These are phyloP conservation scores for Python bivittatus DNA, from an alignment of 2,113 vertebrate genomes.

Conservation along the genomic window DNA sequence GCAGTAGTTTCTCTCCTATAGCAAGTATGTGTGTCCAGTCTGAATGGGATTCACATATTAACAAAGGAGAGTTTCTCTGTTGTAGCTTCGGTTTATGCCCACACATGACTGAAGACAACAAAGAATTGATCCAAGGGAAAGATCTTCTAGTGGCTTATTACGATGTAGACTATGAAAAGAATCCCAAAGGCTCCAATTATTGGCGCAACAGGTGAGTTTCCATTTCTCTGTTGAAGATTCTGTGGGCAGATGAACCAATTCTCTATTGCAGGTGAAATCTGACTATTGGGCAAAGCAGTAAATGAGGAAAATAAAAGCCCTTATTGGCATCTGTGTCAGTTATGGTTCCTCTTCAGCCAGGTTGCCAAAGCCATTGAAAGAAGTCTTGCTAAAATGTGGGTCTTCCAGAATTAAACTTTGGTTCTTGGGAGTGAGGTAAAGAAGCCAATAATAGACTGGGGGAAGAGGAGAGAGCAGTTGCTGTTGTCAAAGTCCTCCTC, in stretches of 20 bases:
- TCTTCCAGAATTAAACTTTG: neutral
- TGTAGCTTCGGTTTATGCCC: conserved; percentile 94
- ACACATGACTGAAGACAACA: conserved; percentile 97
- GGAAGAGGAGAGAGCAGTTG: neutral
- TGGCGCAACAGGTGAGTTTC: conserved; percentile 93
- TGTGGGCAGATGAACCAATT: neutral
- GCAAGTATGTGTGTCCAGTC: neutral
- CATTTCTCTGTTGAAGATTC: neutral
- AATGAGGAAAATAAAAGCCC: neutral
- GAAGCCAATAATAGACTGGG: neutral
- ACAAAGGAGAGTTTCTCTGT: neutral
- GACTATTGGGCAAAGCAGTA: neutral
- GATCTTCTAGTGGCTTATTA: conserved; percentile 94
- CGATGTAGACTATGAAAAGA: conserved; percentile 95
- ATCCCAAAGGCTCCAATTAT: conserved; percentile 97
- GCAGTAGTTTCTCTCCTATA: neutral
- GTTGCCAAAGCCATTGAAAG: neutral
- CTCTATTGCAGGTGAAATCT: neutral
- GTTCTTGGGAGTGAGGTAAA: neutral
- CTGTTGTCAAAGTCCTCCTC: neutral
- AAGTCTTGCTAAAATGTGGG: neutral
- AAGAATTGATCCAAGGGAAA: conserved; percentile 90
- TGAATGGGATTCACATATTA: neutral
- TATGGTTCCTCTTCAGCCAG: neutral
- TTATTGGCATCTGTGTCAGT: neutral